Evolutionary conservation across 2,113 vertebrate genomes (phyloP), one percentile per base, ranked within the genome.

Genomic region (Alectura lathami): DNA sequence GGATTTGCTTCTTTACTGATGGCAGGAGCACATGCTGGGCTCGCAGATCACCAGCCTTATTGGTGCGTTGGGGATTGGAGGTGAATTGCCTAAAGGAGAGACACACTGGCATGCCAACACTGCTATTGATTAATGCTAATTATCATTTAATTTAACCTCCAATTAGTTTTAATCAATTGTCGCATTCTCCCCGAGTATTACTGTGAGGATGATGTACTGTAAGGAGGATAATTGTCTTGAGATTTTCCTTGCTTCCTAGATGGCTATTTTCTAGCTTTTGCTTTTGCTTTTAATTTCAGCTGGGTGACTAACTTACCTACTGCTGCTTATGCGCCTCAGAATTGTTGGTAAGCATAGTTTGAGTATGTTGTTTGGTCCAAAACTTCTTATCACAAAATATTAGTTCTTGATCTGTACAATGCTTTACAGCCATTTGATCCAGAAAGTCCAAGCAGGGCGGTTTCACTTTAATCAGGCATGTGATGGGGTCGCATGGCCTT

Each of bases 161-260:
- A 97, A 96, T 97, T 97, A 97, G 82, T 96, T 95, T 96, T 93
- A 97, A 96, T 97, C 97, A 97, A 93, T 97, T 96, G 97, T 94
- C 96, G 94, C 82, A 75, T 93, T 95, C 70, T 95, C 70, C 85
- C 72, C 38, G 50, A 87, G 42, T 90, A 83, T 79, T 95, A 76
- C 69, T 84, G 79, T 0, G 1, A 73, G 59, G 62, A 83, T 88
- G 86, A 88, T 93, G 54, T 73, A 73, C 73, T 51, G 83, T 62
- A 84, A 86, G 82, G 53, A 83, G 5, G 73, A 92, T 93, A 94
- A 94, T 93, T 92, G 79, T 95, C 90, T 89, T 56, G 72, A 94
- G 81, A 36, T 89, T 82, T 96, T 91, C 62, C 68, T 89, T 89
- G 42, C 67, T 95, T 95, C 86, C 88, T 88, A 95, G 81, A 86